Percentiles rank a stretch among this genome's conserved stretches.
These are phyloP conservation scores for Rousettus leschenaultii DNA, from an alignment of 2,113 vertebrate genomes.

Conservation along the genomic window DNA sequence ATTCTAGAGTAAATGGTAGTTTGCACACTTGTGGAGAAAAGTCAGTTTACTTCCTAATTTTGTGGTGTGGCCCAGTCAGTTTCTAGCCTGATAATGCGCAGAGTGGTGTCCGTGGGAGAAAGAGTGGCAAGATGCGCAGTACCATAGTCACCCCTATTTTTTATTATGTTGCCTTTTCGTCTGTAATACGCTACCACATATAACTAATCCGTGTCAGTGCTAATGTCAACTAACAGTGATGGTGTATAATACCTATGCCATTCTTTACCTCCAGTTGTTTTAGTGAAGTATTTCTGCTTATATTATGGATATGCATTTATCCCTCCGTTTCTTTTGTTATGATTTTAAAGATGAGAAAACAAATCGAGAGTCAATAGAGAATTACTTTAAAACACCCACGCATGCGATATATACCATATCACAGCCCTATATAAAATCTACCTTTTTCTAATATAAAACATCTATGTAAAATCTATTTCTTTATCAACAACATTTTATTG, in stretches of 20 bases:
- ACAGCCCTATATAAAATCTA: not conserved
- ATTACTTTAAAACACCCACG: not conserved
- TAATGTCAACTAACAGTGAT: not conserved
- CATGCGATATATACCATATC: not conserved
- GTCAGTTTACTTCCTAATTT: not conserved
- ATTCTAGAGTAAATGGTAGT: not conserved
- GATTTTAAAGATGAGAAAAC: not conserved
- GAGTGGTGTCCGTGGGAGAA: not conserved
- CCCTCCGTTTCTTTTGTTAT: not conserved
- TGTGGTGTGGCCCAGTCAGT: not conserved
- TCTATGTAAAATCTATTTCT: not conserved
- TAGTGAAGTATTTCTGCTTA: not conserved
- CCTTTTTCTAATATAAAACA: not conserved
- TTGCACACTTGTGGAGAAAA: not conserved
- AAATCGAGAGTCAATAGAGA: not conserved
- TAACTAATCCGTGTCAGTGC: not conserved
- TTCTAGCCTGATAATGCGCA: not conserved
- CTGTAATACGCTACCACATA: not conserved
- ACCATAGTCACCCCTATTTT: not conserved
- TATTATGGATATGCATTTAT: not conserved
- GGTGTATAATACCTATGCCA: not conserved
- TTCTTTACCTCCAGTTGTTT: not conserved
- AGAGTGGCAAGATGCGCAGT: not conserved
- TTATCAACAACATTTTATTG: not conserved
- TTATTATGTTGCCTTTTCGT: not conserved